These are phyloP conservation scores for Branchipolynoe longqiensis DNA, from an alignment of 2,888 invertebrate genomes.

Conservation along the genomic window DNA sequence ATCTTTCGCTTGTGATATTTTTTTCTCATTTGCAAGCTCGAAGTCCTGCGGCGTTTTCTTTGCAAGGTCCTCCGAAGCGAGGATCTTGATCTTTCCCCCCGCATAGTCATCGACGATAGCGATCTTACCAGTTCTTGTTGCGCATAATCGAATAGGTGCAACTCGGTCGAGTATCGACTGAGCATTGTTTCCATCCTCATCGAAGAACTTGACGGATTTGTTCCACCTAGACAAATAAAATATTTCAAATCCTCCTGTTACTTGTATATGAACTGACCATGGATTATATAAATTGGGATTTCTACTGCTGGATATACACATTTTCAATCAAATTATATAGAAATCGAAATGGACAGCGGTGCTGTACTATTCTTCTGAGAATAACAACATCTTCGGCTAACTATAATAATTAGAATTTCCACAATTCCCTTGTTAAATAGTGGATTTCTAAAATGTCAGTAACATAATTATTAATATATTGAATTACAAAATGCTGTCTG, in stretches of 20 bases:
- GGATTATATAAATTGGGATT: too few species aligned
- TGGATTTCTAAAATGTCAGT: too few species aligned
- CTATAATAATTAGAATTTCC: too few species aligned
- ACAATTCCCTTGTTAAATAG: too few species aligned
- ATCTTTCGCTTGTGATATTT: not conserved
- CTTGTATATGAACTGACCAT: too few species aligned
- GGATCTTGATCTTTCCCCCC: not conserved
- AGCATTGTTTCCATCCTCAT: not conserved
- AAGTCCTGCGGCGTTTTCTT: not conserved
- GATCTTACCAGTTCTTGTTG: not conserved
- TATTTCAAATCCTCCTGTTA: too few species aligned
- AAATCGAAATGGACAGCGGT: too few species aligned
- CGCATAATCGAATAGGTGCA: slow-evolving; percentile 9
- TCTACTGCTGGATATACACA: not conserved
- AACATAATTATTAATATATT: too few species aligned
- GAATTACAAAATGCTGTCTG: too few species aligned
- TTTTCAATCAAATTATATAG: not conserved
- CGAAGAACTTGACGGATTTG: not conserved
- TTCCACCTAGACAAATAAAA: slow-evolving; percentile 8
- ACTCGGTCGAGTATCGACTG: not conserved
- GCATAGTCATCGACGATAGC: slow-evolving; percentile 24
- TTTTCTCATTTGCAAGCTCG: not conserved
- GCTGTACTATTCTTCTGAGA: too few species aligned
- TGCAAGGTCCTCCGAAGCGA: not conserved
- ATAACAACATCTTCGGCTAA: too few species aligned